Conservation (phyloP, 2,797 vertebrate species). For the Oreortyx pictus region DNA sequence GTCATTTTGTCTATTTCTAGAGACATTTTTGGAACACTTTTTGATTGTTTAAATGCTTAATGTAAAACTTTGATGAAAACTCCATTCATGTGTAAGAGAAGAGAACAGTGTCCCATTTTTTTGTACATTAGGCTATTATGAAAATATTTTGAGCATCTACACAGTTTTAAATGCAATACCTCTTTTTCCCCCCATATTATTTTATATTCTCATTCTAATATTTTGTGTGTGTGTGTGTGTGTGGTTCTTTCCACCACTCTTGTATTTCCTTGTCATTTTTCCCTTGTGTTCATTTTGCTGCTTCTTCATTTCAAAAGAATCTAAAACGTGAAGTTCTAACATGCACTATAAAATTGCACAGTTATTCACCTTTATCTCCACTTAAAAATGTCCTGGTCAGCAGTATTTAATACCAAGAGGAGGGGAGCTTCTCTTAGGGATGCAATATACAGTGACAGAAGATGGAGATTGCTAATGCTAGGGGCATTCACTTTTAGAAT, state of each 20-base stretch:
- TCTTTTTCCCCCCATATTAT: accelerated
- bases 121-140: neutral
- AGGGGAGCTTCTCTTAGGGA: neutral
- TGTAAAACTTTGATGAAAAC: neutral
- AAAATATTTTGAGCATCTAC: neutral
- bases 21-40: neutral
- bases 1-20: neutral
- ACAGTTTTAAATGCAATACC: neutral
- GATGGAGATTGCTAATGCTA: neutral
- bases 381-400: neutral
- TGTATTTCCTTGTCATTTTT: neutral
- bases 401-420: neutral
- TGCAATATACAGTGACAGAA: neutral
- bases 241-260: neutral
- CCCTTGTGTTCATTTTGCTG: neutral
- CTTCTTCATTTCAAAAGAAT: neutral
- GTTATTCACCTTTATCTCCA: conserved; percentile 49
- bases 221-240: too few species aligned
- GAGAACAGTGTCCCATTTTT: neutral
- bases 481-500: neutral
- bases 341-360: neutral
- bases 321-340: neutral
- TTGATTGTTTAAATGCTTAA: neutral
- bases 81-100: neutral
- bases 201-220: neutral